A percentile compares a stretch with the other conserved stretches of the same genome.
phyloP scores from a whole-genome alignment of 2,888 invertebrate genomes.

The Eudasyphora cyanicolor region DNA sequence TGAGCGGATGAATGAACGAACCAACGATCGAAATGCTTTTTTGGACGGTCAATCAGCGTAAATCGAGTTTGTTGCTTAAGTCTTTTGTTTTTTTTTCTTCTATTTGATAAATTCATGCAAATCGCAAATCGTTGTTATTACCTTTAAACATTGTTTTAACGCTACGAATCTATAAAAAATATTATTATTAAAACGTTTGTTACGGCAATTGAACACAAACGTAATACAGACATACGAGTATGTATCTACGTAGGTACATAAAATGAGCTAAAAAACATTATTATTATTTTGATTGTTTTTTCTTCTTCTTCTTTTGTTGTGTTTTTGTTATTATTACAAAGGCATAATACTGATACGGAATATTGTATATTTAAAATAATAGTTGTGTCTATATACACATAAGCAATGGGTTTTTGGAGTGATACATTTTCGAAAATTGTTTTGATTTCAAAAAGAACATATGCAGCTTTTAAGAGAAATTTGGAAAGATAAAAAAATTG shows the following conservation, averaged over 20 bases:
- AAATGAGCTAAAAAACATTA: not conserved
- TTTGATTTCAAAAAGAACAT: too few species aligned
- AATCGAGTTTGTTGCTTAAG: slow-evolving; percentile 70
- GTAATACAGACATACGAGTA: too few species aligned
- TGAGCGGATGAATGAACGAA: not conserved
- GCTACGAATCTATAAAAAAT: slow-evolving; percentile 20
- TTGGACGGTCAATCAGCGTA: too few species aligned
- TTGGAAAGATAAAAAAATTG: too few species aligned
- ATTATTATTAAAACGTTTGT: slow-evolving; percentile 48
- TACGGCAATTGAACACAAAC: slow-evolving; percentile 61
- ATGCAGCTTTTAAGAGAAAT: too few species aligned
- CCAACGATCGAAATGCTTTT: too few species aligned
- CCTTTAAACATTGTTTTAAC: slow-evolving; percentile 16
- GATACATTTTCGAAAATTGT: too few species aligned
- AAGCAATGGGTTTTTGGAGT: too few species aligned
- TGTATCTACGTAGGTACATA: too few species aligned
- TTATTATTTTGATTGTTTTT: not conserved
- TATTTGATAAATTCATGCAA: slow-evolving; percentile 46
- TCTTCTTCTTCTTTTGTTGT: not conserved
- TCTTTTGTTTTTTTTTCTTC: slow-evolving; percentile 70
- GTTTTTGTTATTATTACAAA: not conserved
- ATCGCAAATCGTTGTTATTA: slow-evolving; percentile 51
- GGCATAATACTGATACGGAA: not conserved
- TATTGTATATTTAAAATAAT: too few species aligned
- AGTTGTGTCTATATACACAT: too few species aligned